Percentiles rank a stretch among this genome's conserved stretches.
phyloP scores from a whole-genome alignment of 2,888 invertebrate species.

The Eupelmus urozonus region DNA sequence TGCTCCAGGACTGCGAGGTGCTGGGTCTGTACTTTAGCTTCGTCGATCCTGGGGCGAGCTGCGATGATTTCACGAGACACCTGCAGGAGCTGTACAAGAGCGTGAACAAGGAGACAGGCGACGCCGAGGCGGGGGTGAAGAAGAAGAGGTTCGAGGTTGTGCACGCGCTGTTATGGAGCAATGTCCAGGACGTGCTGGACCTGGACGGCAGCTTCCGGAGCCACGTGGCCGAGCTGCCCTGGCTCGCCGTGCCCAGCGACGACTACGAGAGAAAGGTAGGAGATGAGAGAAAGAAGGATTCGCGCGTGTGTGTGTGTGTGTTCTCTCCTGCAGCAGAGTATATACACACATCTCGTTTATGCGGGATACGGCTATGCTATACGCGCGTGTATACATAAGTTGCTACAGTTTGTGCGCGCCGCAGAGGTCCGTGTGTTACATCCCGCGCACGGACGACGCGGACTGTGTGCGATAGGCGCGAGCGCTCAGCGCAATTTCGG shows the following conservation, averaged over 20 bases:
- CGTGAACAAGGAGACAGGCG: conserved; percentile 66
- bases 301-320: too few relatives aligned
- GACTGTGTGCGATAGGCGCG: not conserved
- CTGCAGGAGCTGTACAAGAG: conserved; percentile 80
- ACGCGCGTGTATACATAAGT: too few relatives aligned
- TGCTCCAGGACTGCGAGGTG: conserved; percentile 69
- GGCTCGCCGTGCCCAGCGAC: conserved; percentile 85
- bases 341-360: too few relatives aligned
- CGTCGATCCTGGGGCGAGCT: conserved; percentile 82
- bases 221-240: conserved; percentile 83
- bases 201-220: conserved; percentile 83
- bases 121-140: conserved; percentile 62
- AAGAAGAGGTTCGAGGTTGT: conserved; percentile 81
- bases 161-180: conserved; percentile 85
- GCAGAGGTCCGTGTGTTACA: too few relatives aligned
- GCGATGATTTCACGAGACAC: conserved; percentile 84
- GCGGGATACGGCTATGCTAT: too few relatives aligned
- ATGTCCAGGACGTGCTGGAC: conserved; percentile 82
- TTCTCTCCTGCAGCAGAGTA: too few relatives aligned
- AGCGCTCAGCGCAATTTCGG: conserved; percentile 28
- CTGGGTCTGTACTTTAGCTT: conserved; percentile 86
- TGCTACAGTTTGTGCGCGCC: not conserved
- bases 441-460: not conserved
- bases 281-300: too few relatives aligned
- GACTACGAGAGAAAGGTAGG: conserved; percentile 85